phyloP scores from a whole-genome alignment of 2,888 invertebrate species.

The Nasonia oneida region DNA sequence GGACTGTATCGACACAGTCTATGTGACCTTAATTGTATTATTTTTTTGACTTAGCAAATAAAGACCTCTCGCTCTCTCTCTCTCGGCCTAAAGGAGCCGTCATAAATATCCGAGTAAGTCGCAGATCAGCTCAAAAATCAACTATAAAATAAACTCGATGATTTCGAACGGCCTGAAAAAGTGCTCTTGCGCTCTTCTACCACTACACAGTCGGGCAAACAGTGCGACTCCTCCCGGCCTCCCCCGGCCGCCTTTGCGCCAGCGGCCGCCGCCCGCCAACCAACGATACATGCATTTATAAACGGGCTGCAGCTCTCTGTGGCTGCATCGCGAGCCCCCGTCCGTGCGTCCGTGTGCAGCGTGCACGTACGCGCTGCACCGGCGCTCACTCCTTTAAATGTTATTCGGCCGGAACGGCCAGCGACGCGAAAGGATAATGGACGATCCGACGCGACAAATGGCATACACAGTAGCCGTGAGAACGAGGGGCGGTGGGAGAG shows the following conservation, averaged over 20 bases:
- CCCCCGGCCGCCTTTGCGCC: background rate
- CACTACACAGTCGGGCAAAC: background rate
- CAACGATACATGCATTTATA: constrained; percentile 51
- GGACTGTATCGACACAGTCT: too few relatives aligned
- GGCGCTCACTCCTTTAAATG: constrained; percentile 65
- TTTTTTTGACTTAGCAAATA: too few relatives aligned
- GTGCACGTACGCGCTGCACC: constrained; percentile 7
- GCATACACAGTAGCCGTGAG: constrained; percentile 65
- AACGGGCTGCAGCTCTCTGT: constrained; percentile 21
- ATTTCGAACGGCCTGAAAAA: background rate
- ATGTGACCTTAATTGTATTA: too few relatives aligned
- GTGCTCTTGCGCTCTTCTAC: background rate
- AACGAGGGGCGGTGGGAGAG: constrained; percentile 45
- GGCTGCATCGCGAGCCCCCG: background rate
- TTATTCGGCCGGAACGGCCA: constrained; percentile 68
- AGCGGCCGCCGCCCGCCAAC: background rate
- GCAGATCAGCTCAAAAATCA: background rate
- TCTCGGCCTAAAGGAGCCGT: constrained; percentile 15
- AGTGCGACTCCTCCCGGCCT: background rate
- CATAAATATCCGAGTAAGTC: background rate
- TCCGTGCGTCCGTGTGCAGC: background rate
- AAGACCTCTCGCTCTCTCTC: too few relatives aligned
- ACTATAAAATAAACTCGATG: too few relatives aligned
- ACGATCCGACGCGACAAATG: constrained; percentile 69
- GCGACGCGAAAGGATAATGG: constrained; percentile 72